A percentile compares a stretch with the other conserved stretches of the same genome.
Evolutionary conservation across 2,888 invertebrate genomes (phyloP).

Genomic region (Artemia sinica): DNA sequence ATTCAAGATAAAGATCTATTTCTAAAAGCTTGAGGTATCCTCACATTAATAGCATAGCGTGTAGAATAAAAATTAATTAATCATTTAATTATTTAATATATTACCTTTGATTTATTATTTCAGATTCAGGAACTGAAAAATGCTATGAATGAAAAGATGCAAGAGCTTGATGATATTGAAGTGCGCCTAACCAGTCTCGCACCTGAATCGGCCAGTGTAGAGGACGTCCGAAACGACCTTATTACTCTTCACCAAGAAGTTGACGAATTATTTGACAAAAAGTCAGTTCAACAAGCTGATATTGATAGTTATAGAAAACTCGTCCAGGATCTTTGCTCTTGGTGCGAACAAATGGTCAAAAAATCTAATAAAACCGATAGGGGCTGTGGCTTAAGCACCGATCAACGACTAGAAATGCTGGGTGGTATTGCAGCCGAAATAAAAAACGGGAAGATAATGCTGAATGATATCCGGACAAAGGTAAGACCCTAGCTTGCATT

Average conservation of each 20-base stretch:
- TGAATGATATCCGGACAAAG: constrained; percentile 43
- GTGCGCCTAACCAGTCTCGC: constrained; percentile 25
- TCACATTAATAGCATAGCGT: too few relatives aligned
- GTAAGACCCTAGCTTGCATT: constrained; percentile 21
- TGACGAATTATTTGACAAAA: constrained; percentile 45
- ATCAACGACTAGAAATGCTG: constrained; percentile 57
- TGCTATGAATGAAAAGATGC: constrained; percentile 57
- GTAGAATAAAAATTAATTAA: background rate
- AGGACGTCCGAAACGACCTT: constrained; percentile 25
- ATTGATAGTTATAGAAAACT: constrained; percentile 59
- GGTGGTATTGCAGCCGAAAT: constrained; percentile 54
- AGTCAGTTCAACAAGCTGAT: constrained; percentile 52
- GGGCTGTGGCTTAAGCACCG: constrained; percentile 61
- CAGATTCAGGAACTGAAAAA: constrained; percentile 52
- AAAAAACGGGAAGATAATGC: constrained; percentile 45
- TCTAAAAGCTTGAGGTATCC: too few relatives aligned
- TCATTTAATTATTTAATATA: background rate
- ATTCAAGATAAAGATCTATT: background rate
- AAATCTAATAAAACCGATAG: constrained; percentile 66
- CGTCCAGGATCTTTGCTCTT: constrained; percentile 56
- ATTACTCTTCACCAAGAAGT: constrained; percentile 25
- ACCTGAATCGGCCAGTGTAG: constrained; percentile 24
- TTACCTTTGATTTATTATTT: constrained; percentile 30
- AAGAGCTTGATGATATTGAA: constrained; percentile 29
- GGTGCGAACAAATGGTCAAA: constrained; percentile 61